Evolutionary conservation across 1,140 invertebrate genomes (phyloP).

Genomic region (Zaprionus nigranus): DNA sequence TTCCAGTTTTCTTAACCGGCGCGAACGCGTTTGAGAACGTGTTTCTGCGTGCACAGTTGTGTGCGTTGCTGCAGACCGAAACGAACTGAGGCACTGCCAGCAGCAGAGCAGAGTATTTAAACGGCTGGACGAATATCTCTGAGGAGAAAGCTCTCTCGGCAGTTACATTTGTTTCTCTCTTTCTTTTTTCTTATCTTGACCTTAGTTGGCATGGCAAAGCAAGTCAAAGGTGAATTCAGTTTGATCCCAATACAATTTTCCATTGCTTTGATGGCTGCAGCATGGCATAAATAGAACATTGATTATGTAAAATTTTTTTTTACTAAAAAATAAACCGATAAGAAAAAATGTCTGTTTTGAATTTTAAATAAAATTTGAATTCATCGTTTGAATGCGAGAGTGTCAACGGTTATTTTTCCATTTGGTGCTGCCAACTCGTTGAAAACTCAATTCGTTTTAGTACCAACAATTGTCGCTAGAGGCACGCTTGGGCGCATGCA

Average conservation of each 20-base stretch:
- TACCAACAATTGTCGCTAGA: constrained; percentile 22
- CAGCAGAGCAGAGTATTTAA: constrained; percentile 61
- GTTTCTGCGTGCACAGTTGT: not conserved
- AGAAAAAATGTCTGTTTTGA: not conserved
- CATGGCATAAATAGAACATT: not conserved
- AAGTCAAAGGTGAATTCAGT: not conserved
- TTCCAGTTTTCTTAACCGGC: constrained; percentile 50
- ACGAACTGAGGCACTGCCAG: constrained; percentile 63
- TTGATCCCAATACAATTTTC: not conserved
- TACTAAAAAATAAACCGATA: too few relatives aligned
- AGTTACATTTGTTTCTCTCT: not conserved
- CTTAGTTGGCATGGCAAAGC: not conserved
- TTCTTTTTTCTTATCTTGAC: not conserved
- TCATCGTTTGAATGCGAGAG: not conserved
- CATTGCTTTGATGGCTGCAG: not conserved
- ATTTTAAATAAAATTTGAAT: constrained; percentile 24
- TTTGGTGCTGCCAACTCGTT: constrained; percentile 31
- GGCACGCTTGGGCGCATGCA: constrained; percentile 4
- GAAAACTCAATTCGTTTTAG: constrained; percentile 7
- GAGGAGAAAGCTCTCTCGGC: constrained; percentile 39
- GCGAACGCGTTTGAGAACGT: constrained; percentile 10
- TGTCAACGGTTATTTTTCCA: not conserved
- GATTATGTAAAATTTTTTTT: not conserved
- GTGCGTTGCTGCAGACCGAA: constrained; percentile 29
- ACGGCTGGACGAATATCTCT: constrained; percentile 31